A percentile compares a stretch with the other conserved stretches of the same genome.
Evolutionary conservation across 2,113 vertebrate species (phyloP).

Genomic region (Hiodon alosoides): DNA sequence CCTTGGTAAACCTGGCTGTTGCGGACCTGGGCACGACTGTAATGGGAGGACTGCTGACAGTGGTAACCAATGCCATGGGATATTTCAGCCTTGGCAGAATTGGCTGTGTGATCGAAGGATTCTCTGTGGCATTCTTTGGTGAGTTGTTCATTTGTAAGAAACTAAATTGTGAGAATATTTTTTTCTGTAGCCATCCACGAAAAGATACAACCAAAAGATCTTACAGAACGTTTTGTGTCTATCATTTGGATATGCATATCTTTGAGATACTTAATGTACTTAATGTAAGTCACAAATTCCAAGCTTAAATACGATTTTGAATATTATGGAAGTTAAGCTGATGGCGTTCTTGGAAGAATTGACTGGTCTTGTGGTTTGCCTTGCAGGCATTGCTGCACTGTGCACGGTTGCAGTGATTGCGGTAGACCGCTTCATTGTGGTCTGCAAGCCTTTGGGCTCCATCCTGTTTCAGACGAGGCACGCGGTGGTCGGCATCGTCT

Average conservation of each 20-base stretch:
- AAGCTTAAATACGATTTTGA: too few species aligned
- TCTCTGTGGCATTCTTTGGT: conserved; percentile 63
- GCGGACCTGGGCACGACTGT: conserved; percentile 60
- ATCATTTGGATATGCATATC: too few species aligned
- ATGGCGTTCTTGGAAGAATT: not conserved
- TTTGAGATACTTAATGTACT: too few species aligned
- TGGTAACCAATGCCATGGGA: conserved; percentile 58
- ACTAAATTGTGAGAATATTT: not conserved
- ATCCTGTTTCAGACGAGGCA: conserved; percentile 52
- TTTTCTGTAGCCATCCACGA: not conserved
- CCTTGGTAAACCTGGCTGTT: conserved; percentile 63
- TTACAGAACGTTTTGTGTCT: not conserved
- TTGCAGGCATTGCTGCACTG: conserved; percentile 59
- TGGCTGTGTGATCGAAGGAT: conserved; percentile 63
- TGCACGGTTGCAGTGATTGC: conserved; percentile 67
- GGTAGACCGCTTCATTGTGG: conserved; percentile 62
- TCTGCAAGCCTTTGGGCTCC: conserved; percentile 58
- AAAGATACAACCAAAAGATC: too few species aligned
- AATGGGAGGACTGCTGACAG: conserved; percentile 56
- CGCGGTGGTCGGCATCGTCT: conserved; percentile 47
- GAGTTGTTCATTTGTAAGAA: conserved; percentile 33
- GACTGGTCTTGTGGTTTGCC: not conserved
- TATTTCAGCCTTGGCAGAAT: conserved; percentile 59
- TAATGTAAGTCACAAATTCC: too few species aligned
- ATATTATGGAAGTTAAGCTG: not conserved